These are phyloP conservation scores for Glaucidium brasilianum DNA, from an alignment of 2,113 vertebrate species.

Conservation along the genomic window DNA sequence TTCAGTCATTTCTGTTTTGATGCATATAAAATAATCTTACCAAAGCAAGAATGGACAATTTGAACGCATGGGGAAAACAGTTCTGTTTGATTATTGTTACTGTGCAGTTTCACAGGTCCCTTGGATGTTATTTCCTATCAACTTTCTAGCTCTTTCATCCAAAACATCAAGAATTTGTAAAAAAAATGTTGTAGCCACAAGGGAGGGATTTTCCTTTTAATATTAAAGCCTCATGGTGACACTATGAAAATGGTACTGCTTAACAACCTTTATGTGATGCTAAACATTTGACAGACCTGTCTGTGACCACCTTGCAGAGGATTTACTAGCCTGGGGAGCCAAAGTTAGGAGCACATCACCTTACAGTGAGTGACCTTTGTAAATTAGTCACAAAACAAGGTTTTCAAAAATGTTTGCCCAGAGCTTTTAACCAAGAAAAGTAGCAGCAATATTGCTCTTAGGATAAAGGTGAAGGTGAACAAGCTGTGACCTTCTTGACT, in stretches of 20 bases:
- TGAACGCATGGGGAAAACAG: not conserved
- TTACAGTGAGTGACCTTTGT: not conserved
- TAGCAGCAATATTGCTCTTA: not conserved
- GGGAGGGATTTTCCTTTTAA: not conserved
- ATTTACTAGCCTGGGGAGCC: not conserved
- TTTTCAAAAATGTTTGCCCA: not conserved
- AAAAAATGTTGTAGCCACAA: not conserved
- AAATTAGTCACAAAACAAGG: not conserved
- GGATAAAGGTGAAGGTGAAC: not conserved
- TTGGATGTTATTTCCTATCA: not conserved
- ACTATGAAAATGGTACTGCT: not conserved
- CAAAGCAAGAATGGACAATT: not conserved
- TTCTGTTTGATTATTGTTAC: not conserved
- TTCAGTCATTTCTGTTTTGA: not conserved
- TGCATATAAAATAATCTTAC: not conserved
- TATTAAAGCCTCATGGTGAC: not conserved
- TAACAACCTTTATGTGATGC: not conserved
- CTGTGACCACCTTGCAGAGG: not conserved
- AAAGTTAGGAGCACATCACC: not conserved
- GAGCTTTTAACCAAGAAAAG: not conserved
- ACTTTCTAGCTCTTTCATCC: not conserved
- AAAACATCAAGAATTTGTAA: not conserved
- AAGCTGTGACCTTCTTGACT: not conserved
- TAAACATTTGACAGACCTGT: not conserved
- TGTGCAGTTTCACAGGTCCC: not conserved